Evolutionary conservation across 1,140 invertebrate species (phyloP).

Genomic region (Eriocheir sinensis): DNA sequence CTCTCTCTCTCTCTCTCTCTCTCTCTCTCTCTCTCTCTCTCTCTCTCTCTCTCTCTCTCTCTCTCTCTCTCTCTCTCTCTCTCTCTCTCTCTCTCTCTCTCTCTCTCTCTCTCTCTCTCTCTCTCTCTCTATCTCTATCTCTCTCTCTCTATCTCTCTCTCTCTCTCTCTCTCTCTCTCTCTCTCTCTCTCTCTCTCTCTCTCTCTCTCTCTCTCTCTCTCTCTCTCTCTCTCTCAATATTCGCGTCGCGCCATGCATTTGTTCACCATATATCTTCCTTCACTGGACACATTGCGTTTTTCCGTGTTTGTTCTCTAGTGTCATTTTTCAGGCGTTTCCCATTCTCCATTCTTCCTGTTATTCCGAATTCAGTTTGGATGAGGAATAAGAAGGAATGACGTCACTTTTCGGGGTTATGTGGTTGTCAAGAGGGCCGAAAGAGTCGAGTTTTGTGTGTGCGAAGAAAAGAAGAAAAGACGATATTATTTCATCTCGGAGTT

Average conservation of each 20-base stretch:
- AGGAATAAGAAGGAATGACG: no score
- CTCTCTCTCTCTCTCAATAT: background rate
- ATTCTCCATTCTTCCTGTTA: background rate
- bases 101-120: background rate
- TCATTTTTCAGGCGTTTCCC: background rate
- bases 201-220: constrained; percentile 52
- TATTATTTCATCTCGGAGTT: no score
- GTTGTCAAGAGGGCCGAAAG: no score
- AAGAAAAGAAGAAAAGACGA: no score
- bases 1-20: background rate
- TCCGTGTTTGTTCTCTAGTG: background rate
- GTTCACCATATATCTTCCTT: background rate
- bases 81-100: background rate
- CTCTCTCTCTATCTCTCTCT: background rate
- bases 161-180: constrained; percentile 4
- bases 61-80: background rate
- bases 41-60: background rate
- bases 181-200: constrained; percentile 32
- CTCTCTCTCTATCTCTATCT: background rate
- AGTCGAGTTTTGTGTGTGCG: no score
- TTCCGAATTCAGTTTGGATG: no score
- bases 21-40: background rate
- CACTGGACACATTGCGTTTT: background rate
- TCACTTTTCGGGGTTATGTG: no score
- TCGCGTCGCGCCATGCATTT: background rate